Evolutionary conservation across 2,888 invertebrate species (phyloP).

Genomic region (Himalopsyche kuldschensis): DNA sequence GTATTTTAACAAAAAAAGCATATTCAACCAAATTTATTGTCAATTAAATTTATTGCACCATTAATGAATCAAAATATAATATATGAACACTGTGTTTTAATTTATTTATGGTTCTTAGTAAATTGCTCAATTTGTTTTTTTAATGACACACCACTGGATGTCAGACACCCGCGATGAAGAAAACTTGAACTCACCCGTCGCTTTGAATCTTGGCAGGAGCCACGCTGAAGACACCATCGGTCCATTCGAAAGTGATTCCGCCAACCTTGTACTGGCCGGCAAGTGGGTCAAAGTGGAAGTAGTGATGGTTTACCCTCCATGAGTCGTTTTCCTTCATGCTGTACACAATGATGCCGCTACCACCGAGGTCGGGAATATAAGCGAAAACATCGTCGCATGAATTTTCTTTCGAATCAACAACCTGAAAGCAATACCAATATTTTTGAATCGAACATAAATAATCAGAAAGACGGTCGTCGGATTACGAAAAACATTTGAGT

Average conservation of each 20-base stretch:
- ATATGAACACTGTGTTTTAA: too few species aligned
- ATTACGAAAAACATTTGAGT: too few species aligned
- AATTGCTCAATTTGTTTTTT: too few species aligned
- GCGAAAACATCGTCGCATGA: conserved; percentile 75
- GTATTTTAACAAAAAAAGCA: neutral
- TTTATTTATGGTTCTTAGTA: too few species aligned
- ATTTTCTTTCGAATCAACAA: conserved; percentile 70
- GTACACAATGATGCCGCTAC: conserved; percentile 77
- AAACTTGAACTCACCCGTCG: conserved; percentile 55
- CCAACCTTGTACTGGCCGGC: conserved; percentile 75
- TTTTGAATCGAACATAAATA: too few species aligned
- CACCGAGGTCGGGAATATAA: conserved; percentile 77
- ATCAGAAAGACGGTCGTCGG: too few species aligned
- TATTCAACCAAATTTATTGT: neutral
- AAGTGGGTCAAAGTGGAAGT: conserved; percentile 81
- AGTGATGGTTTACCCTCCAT: conserved; percentile 79
- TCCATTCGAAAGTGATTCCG: conserved; percentile 84
- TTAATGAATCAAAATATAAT: too few species aligned
- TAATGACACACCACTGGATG: too few species aligned
- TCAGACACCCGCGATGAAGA: too few species aligned
- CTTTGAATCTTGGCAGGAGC: conserved; percentile 65
- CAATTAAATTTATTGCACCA: too few species aligned
- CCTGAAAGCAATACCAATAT: conserved; percentile 51
- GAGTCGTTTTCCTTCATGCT: conserved; percentile 72
- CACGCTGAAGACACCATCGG: conserved; percentile 78